phyloP scores from a whole-genome alignment of 2,113 vertebrate species.

The Trematomus loennbergii region DNA sequence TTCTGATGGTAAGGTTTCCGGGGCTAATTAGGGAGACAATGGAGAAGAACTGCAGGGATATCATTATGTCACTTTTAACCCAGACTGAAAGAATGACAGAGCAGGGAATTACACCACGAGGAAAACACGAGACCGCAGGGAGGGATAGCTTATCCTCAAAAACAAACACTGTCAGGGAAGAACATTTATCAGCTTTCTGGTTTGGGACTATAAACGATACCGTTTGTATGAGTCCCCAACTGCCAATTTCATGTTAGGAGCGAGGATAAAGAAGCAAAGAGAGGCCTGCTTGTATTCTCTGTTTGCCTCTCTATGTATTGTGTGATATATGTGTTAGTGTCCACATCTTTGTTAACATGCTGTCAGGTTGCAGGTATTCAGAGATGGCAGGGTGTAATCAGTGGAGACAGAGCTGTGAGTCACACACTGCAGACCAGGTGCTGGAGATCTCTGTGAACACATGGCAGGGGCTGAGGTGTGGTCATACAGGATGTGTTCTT shows the following conservation, averaged over 20 bases:
- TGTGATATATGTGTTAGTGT: conserved; percentile 2
- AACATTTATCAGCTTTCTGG: conserved; percentile 25
- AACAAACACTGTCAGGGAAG: conserved; percentile 44
- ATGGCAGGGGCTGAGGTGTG: conserved; percentile 1
- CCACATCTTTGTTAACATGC: conserved; percentile 19
- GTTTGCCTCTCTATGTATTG: not conserved
- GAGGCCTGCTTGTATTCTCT: conserved; percentile 9
- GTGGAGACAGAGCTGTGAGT: conserved; percentile 45
- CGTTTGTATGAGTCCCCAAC: conserved; percentile 19
- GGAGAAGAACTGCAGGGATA: conserved; percentile 35
- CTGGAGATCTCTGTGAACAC: conserved; percentile 17
- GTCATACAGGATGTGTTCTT: not conserved
- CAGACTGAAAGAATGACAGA: conserved; percentile 37
- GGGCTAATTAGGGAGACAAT: conserved; percentile 56
- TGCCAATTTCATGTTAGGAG: conserved; percentile 13
- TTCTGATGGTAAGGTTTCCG: conserved; percentile 36
- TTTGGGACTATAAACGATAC: conserved; percentile 28
- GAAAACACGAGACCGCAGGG: conserved; percentile 34
- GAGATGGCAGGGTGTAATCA: conserved; percentile 58
- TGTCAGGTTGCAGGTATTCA: conserved; percentile 46
- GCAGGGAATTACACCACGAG: conserved; percentile 22
- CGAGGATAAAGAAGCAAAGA: not conserved
- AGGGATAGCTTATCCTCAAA: conserved; percentile 36
- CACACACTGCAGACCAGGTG: conserved; percentile 35
- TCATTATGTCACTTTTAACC: conserved; percentile 64